These are phyloP conservation scores for Buceros bicornis DNA, from an alignment of 2,797 vertebrate species.

Conservation along the genomic window DNA sequence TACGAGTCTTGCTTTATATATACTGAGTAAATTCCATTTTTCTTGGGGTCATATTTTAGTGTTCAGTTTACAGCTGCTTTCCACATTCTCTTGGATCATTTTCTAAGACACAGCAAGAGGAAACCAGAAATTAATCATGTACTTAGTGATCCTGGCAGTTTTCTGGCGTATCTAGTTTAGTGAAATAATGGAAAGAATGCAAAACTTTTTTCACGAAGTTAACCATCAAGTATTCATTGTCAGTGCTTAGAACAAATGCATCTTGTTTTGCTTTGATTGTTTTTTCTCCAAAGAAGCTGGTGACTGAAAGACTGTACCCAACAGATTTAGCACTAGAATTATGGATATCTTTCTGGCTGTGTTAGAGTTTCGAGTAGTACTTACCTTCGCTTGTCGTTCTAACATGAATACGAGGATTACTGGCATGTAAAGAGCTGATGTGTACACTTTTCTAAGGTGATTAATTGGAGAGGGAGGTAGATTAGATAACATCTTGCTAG, in stretches of 20 bases:
- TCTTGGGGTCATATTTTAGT: neutral
- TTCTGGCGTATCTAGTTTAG: constrained; percentile 49
- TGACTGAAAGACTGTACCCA: neutral
- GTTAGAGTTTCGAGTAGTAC: neutral
- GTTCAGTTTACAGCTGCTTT: constrained; percentile 63
- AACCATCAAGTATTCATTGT: constrained; percentile 43
- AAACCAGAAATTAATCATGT: constrained; percentile 75
- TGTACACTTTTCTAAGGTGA: neutral
- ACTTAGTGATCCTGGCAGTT: constrained; percentile 56
- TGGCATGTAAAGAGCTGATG: neutral
- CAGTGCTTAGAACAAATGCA: constrained; percentile 39
- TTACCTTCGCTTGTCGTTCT: neutral
- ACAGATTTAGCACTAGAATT: neutral
- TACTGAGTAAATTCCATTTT: neutral
- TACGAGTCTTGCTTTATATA: neutral
- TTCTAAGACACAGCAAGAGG: constrained; percentile 63
- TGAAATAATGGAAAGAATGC: constrained; percentile 61
- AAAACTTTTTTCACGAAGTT: constrained; percentile 22
- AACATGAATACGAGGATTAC: neutral
- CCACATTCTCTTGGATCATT: constrained; percentile 66
- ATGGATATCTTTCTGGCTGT: neutral
- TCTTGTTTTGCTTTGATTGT: constrained; percentile 25
- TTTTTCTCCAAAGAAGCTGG: constrained; percentile 12
- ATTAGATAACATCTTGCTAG: neutral
- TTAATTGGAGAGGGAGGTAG: too few relatives aligned